phyloP scores from a whole-genome alignment of 2,888 invertebrate genomes.

The Venustoraphidia nigricollis region DNA sequence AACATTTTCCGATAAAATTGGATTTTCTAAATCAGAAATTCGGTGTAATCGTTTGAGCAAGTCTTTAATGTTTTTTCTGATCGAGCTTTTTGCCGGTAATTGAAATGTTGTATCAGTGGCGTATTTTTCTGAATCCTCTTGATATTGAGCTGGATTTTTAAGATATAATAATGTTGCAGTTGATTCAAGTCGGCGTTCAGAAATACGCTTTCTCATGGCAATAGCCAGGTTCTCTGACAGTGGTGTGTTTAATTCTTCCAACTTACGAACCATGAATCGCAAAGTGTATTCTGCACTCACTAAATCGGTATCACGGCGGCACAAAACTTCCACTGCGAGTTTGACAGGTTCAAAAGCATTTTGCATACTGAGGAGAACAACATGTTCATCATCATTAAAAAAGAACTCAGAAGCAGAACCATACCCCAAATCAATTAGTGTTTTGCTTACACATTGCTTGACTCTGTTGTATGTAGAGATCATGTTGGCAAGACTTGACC shows the following conservation, averaged over 20 bases:
- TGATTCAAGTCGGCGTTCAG: too few species aligned
- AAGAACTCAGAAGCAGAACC: too few species aligned
- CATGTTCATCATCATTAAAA: too few species aligned
- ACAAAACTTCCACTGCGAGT: too few species aligned
- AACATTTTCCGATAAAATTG: too few species aligned
- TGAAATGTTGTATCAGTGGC: not conserved
- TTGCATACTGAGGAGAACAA: too few species aligned
- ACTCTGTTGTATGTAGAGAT: too few species aligned
- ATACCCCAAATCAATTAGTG: too few species aligned
- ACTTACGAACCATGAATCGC: constrained; percentile 4
- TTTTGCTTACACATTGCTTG: too few species aligned
- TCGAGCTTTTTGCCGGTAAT: not conserved
- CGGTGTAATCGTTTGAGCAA: not conserved
- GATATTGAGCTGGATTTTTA: constrained; percentile 2
- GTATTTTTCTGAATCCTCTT: not conserved
- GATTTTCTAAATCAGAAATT: too few species aligned
- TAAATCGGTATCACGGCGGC: constrained; percentile 6
- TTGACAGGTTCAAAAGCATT: too few species aligned
- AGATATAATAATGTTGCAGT: constrained; percentile 1
- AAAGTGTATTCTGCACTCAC: constrained; percentile 8
- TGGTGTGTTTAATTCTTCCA: constrained; percentile 1
- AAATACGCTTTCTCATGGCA: not conserved
- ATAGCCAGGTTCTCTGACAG: too few species aligned
- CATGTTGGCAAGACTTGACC: constrained; percentile 1
- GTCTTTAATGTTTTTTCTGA: not conserved